Evolutionary conservation across 2,888 invertebrate genomes (phyloP).

Genomic region (Campoplex nolae): DNA sequence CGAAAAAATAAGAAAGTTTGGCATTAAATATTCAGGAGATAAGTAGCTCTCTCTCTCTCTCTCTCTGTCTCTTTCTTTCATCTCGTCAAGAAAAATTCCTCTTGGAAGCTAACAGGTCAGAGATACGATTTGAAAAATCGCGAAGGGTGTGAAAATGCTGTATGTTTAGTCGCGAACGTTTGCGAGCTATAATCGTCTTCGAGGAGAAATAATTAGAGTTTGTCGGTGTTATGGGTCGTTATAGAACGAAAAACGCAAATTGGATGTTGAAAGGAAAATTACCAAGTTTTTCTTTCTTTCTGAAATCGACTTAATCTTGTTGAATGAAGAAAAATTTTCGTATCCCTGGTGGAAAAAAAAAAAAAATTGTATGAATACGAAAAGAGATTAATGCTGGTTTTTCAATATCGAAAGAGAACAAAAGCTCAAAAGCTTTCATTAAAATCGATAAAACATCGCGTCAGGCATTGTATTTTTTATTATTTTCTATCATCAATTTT

Average conservation of each 20-base stretch:
- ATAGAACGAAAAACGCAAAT: not conserved
- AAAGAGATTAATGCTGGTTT: not conserved
- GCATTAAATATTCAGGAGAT: slow-evolving; percentile 82
- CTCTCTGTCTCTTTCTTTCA: not conserved
- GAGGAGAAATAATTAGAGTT: slow-evolving; percentile 7
- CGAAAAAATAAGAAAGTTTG: slow-evolving; percentile 80
- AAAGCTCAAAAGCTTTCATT: not conserved
- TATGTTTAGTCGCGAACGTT: slow-evolving; percentile 47
- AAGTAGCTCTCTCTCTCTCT: slow-evolving; percentile 23
- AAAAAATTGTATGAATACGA: not conserved
- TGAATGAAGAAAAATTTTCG: not conserved
- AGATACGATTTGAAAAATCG: slow-evolving; percentile 28
- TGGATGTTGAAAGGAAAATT: not conserved
- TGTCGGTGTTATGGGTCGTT: slow-evolving; percentile 10
- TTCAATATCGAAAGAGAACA: not conserved
- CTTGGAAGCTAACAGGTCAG: not conserved
- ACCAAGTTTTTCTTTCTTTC: not conserved
- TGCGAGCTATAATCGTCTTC: slow-evolving; percentile 19
- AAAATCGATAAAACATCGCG: not conserved
- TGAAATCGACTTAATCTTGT: not conserved
- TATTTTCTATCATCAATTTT: slow-evolving; percentile 61
- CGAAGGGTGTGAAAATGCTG: slow-evolving; percentile 36
- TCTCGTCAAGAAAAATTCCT: slow-evolving; percentile 33
- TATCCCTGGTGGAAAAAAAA: not conserved
- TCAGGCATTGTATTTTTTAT: not conserved